A percentile compares a stretch with the other conserved stretches of the same genome.
Conservation (phyloP, 2,797 vertebrate genomes). For the Semaprochilodus insignis region DNA sequence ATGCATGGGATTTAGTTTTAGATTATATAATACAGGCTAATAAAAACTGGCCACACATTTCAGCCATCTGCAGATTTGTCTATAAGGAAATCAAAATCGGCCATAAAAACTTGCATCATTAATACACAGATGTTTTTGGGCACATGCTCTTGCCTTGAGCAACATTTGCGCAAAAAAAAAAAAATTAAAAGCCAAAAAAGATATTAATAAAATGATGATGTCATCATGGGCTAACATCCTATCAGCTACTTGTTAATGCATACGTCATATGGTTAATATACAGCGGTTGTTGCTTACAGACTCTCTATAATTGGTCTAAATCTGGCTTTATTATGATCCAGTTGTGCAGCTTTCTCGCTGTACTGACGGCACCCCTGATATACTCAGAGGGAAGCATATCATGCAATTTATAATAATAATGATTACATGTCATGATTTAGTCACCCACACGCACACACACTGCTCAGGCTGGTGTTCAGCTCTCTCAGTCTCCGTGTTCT, state of each 20-base stretch:
- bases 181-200: not conserved
- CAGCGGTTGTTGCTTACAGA: not conserved
- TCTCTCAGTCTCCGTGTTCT: not conserved
- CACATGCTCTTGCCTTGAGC: no score
- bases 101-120: no score
- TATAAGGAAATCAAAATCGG: no score
- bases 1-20: no score
- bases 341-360: not conserved
- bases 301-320: not conserved
- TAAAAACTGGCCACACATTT: no score
- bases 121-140: no score
- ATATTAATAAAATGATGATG: not conserved
- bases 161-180: no score
- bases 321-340: not conserved
- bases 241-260: not conserved
- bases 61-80: no score
- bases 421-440: slow-evolving; percentile 11
- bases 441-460: slow-evolving; percentile 9
- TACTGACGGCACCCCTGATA: not conserved
- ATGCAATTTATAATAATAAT: not conserved
- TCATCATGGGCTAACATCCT: no score
- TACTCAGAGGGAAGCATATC: not conserved
- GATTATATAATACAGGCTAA: no score
- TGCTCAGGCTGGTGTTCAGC: not conserved
- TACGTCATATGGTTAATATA: not conserved